These are phyloP conservation scores for Harpegnathos saltator DNA, from an alignment of 1,140 invertebrate species.

Conservation along the genomic window DNA sequence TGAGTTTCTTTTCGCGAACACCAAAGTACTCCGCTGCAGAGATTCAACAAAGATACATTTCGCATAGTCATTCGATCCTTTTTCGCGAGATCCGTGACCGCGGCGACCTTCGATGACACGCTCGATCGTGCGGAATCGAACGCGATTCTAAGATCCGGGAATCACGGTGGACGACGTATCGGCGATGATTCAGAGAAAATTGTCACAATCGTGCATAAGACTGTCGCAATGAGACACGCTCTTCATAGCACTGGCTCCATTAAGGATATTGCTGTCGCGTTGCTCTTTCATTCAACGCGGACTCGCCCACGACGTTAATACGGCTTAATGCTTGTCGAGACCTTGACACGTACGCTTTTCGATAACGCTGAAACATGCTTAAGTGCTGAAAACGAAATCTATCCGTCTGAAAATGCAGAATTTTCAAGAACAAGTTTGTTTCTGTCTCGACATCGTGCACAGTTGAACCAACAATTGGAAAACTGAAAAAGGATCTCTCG, in stretches of 20 bases:
- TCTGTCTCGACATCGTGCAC: too few relatives aligned
- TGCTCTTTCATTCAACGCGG: constrained; percentile 23
- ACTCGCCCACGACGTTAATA: constrained; percentile 11
- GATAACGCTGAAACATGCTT: neutral
- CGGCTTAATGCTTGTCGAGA: neutral
- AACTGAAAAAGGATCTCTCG: too few relatives aligned
- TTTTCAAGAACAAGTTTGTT: neutral
- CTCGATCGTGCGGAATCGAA: constrained; percentile 10
- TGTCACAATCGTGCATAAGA: neutral
- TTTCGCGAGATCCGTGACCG: neutral
- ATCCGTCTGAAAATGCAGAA: neutral
- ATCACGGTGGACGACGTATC: constrained; percentile 35
- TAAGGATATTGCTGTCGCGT: neutral
- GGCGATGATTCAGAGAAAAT: constrained; percentile 51
- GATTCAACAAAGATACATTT: neutral
- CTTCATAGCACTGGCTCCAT: constrained; percentile 26
- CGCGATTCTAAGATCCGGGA: neutral
- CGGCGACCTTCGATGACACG: constrained; percentile 13
- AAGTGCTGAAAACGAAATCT: neutral
- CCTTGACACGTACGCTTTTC: constrained; percentile 51
- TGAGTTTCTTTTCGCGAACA: too few relatives aligned
- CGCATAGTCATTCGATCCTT: neutral
- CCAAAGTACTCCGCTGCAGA: neutral
- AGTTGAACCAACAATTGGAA: too few relatives aligned
- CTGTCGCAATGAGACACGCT: neutral